These are phyloP conservation scores for Siniperca scherzeri DNA, from an alignment of 2,797 vertebrate species.

Conservation along the genomic window DNA sequence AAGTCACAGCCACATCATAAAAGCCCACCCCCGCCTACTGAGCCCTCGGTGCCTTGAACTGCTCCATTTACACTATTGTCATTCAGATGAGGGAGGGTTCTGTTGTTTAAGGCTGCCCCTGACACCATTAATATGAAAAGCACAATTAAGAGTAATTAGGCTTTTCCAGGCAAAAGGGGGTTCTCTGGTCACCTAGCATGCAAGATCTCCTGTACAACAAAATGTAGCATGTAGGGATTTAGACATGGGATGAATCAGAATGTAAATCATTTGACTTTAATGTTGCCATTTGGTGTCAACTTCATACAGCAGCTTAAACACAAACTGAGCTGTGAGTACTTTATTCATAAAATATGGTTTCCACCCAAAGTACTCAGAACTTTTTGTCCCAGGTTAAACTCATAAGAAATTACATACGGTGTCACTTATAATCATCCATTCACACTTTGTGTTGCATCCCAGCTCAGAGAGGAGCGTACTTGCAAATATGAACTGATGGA, in stretches of 20 bases:
- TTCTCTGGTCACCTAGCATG: constrained; percentile 40
- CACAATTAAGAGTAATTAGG: constrained; percentile 80
- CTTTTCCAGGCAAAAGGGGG: constrained; percentile 55
- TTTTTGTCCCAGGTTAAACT: background rate
- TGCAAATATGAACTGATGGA: constrained; percentile 15
- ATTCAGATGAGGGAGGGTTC: constrained; percentile 76
- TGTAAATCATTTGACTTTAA: background rate
- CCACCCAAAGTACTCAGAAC: no score
- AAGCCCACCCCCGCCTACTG: constrained; percentile 34
- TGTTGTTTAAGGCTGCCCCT: constrained; percentile 69
- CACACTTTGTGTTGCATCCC: background rate
- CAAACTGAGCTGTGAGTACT: constrained; percentile 1
- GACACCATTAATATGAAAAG: constrained; percentile 78
- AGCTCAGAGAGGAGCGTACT: constrained; percentile 1
- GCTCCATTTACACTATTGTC: constrained; percentile 81
- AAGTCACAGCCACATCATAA: constrained; percentile 40
- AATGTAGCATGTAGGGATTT: background rate
- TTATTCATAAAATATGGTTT: background rate
- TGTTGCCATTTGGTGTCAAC: background rate
- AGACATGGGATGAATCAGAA: background rate
- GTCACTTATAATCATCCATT: constrained; percentile 17
- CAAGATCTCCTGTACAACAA: background rate
- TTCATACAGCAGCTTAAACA: background rate
- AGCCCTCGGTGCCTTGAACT: constrained; percentile 32
- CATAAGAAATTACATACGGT: background rate